phyloP scores from a whole-genome alignment of 2,113 vertebrate species.

The Glareola pratincola region DNA sequence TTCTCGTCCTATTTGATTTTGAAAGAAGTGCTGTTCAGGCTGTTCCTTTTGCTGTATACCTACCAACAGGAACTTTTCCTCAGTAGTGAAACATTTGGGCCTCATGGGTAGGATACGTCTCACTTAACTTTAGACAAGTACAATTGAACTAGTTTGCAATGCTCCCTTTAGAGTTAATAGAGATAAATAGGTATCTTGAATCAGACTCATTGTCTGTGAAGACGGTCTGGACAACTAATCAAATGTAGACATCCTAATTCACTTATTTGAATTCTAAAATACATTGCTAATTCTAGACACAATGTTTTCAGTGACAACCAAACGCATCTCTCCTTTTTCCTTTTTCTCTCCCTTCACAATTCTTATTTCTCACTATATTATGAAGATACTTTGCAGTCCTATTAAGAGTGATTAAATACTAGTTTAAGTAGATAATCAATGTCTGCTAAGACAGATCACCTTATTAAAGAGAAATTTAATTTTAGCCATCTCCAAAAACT shows the following conservation, averaged over 20 bases:
- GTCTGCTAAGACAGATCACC: slow-evolving; percentile 44
- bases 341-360: not conserved
- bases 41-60: not conserved
- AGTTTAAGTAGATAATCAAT: slow-evolving; percentile 53
- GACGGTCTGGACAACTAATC: slow-evolving; percentile 1
- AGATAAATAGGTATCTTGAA: not conserved
- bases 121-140: not conserved
- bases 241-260: not conserved
- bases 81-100: not conserved
- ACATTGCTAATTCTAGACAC: not conserved
- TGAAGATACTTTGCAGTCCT: not conserved
- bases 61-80: not conserved
- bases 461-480: slow-evolving; percentile 50
- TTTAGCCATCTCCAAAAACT: slow-evolving; percentile 12
- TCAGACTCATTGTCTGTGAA: not conserved
- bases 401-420: slow-evolving; percentile 39
- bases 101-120: not conserved
- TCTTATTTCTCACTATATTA: not conserved
- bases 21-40: not conserved
- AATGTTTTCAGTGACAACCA: not conserved
- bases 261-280: not conserved
- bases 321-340: not conserved
- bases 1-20: not conserved
- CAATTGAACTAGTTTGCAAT: not conserved
- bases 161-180: not conserved